phyloP scores from a whole-genome alignment of 2,888 invertebrate species.

The Drosophila dives region DNA sequence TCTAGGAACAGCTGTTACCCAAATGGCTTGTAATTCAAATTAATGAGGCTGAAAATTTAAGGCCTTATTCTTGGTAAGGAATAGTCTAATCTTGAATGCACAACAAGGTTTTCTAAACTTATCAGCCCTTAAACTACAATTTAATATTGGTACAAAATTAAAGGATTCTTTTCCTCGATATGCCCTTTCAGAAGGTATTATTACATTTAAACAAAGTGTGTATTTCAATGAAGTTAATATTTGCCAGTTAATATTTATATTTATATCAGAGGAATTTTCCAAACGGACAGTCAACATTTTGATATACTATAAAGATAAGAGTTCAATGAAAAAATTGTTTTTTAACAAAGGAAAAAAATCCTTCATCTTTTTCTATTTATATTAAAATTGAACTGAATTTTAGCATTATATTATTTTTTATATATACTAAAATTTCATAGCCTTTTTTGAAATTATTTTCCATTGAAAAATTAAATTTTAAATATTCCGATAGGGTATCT shows the following conservation, averaged over 20 bases:
- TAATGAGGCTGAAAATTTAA: not conserved
- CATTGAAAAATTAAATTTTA: not conserved
- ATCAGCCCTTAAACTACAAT: not conserved
- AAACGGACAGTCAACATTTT: not conserved
- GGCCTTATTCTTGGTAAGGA: not conserved
- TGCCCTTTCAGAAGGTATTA: not conserved
- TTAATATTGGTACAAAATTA: not conserved
- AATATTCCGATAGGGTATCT: not conserved
- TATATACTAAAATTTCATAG: not conserved
- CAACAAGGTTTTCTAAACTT: not conserved
- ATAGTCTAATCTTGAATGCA: not conserved
- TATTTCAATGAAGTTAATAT: not conserved
- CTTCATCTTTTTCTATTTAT: not conserved
- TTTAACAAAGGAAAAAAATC: not conserved
- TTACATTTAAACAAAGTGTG: not conserved
- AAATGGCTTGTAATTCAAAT: not conserved
- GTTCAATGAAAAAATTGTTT: accelerated
- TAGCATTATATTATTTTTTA: not conserved
- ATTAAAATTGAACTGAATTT: not conserved
- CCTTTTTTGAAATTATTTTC: not conserved
- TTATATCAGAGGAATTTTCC: not conserved
- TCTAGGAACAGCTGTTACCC: not conserved
- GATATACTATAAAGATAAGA: not conserved
- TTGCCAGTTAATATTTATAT: not conserved
- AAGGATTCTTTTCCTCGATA: not conserved